These are phyloP conservation scores for Odontophorus gujanensis DNA, from an alignment of 2,113 vertebrate genomes.

Conservation along the genomic window DNA sequence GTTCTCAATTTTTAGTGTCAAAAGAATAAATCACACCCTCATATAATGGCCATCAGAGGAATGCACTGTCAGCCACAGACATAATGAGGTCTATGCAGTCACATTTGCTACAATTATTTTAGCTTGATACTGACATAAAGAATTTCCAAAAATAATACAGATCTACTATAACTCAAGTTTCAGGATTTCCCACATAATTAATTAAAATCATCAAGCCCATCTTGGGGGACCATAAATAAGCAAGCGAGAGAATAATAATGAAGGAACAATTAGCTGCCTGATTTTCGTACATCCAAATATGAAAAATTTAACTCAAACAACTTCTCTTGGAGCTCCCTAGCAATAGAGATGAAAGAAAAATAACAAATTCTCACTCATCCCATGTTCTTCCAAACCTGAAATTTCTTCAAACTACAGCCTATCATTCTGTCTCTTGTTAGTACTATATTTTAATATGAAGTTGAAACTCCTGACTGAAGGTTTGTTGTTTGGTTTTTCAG, in stretches of 20 bases:
- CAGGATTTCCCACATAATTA: neutral
- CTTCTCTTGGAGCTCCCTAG: neutral
- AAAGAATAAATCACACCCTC: neutral
- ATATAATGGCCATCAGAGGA: neutral
- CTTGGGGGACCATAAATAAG: neutral
- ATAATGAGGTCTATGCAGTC: neutral
- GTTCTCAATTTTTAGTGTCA: neutral
- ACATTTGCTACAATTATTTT: neutral
- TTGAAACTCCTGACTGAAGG: neutral
- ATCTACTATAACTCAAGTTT: neutral
- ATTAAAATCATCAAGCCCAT: neutral
- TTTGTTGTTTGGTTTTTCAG: slow-evolving; percentile 23
- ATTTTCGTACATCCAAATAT: neutral
- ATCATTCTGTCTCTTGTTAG: neutral
- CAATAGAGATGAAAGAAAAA: neutral
- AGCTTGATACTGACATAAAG: neutral
- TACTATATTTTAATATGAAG: neutral
- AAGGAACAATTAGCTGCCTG: neutral
- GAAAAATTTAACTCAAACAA: neutral
- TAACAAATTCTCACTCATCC: neutral
- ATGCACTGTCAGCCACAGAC: neutral
- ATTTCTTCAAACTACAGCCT: neutral
- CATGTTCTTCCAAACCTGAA: neutral
- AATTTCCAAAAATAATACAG: neutral
- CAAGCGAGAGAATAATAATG: neutral